Conservation (phyloP, 2,797 vertebrate genomes). For the Sphenopsis melanotis region DNA sequence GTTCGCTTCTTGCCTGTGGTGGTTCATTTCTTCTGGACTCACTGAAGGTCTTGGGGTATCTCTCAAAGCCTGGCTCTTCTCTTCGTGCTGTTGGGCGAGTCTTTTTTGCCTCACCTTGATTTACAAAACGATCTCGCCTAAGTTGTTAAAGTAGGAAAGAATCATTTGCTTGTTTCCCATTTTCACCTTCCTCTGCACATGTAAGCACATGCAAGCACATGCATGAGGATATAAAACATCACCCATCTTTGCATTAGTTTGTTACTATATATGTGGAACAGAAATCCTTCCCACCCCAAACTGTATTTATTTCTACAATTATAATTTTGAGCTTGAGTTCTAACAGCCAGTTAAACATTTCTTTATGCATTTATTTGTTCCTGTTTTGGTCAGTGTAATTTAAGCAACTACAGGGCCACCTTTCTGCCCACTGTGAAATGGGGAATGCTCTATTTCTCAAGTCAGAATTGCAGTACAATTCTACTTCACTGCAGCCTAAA, state of each 20-base stretch:
- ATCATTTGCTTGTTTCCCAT: background rate
- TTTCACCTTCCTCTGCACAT: background rate
- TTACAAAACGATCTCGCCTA: conserved; percentile 89
- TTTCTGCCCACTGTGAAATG: background rate
- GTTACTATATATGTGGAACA: background rate
- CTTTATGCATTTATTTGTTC: background rate
- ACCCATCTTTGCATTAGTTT: background rate
- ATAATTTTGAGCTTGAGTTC: background rate
- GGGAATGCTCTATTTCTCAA: background rate
- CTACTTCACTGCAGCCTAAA: background rate
- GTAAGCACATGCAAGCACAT: background rate
- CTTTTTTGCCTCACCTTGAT: conserved; percentile 91
- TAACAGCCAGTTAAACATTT: background rate
- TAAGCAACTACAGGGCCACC: background rate
- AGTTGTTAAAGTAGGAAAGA: background rate
- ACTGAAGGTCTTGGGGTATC: conserved; percentile 90
- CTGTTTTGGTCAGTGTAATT: background rate
- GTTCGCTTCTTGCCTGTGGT: conserved; percentile 80
- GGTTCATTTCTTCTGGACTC: conserved; percentile 85
- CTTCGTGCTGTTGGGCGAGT: conserved; percentile 82
- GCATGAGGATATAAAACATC: background rate
- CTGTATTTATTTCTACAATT: background rate
- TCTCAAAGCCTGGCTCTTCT: conserved; percentile 86
- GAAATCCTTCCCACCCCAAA: background rate
- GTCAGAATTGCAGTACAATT: background rate